Evolutionary conservation across 1,140 invertebrate species (phyloP), one percentile per base, ranked within the genome.

Genomic region (Drosophila sturtevanti): DNA sequence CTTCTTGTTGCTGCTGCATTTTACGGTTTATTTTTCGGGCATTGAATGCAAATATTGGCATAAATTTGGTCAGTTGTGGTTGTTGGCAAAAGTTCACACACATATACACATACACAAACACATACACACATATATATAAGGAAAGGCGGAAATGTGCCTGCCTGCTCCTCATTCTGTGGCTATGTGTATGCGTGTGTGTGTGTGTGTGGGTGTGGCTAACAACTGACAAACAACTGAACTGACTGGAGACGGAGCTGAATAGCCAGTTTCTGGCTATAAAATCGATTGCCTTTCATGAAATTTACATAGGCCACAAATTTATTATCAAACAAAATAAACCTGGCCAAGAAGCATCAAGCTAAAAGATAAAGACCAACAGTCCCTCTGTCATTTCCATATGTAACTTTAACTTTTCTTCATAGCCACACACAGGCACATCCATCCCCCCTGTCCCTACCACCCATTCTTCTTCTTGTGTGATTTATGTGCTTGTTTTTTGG

Each of bases 31-130:
- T 89, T 89, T 89, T 89, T 89, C 16, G 84, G 84, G 74, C 84
- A 89, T 89, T 84, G 84, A 89, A 89, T 89, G 84, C 84, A 89
- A 89, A 89, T 89, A 89, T 89, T 89, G 84, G 84, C 84, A 89
- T 89, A 89, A 84, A 89, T 89, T 86, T 80, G 70, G 84, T 66
- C 84, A 74, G 75, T 80, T 89, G 84, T 65, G 84, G 84, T 89
- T 72, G 70, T 56, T 64, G 63, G 51, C 41, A 37, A 21, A 31
- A 21, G 66, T 34, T 12, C 41, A 31, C 21, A n/a, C n/a, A n/a
- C n/a, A n/a, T n/a, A n/a, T n/a, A n/a, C n/a, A n/a, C n/a, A n/a
- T n/a, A n/a, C n/a, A n/a, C n/a, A n/a, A n/a, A n/a, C n/a, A n/a
- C n/a, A n/a, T n/a, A n/a, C n/a, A n/a, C n/a, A n/a, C n/a, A n/a